Percentiles rank a stretch among this genome's conserved stretches.
phyloP scores from a whole-genome alignment of 2,113 vertebrate genomes.

The Orthonyx spaldingii region DNA sequence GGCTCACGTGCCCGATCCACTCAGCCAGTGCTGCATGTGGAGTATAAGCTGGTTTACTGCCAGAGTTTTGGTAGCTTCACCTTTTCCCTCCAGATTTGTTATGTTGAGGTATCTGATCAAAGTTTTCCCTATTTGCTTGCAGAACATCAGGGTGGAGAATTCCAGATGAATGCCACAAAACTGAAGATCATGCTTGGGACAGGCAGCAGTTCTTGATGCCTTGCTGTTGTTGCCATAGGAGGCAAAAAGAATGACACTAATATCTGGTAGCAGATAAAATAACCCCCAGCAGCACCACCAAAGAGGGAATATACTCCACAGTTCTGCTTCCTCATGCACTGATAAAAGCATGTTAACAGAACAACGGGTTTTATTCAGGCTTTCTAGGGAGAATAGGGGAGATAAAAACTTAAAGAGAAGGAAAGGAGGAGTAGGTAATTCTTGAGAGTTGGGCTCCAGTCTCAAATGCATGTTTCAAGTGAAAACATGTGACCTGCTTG shows the following conservation, averaged over 20 bases:
- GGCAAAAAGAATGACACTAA: neutral
- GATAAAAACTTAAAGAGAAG: neutral
- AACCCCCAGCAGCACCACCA: neutral
- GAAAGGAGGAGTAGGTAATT: neutral
- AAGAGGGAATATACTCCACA: neutral
- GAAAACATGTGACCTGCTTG: neutral
- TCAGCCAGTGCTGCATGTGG: neutral
- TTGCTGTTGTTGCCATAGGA: neutral
- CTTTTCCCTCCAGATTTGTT: neutral
- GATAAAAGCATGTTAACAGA: neutral
- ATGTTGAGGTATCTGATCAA: neutral
- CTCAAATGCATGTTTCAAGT: neutral
- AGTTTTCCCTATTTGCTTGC: neutral
- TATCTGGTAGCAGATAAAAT: neutral
- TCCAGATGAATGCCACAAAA: neutral
- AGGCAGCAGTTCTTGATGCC: neutral
- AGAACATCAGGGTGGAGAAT: neutral
- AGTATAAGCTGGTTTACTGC: neutral
- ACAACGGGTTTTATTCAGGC: neutral
- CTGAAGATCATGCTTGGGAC: fast-evolving
- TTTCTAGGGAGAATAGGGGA: neutral
- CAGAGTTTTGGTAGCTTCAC: neutral
- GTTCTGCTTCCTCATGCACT: neutral
- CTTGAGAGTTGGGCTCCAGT: neutral
- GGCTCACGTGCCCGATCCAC: fast-evolving